A percentile compares a stretch with the other conserved stretches of the same genome.
phyloP scores from a whole-genome alignment of 2,888 invertebrate species.

The Lasioglossum zephyrum region DNA sequence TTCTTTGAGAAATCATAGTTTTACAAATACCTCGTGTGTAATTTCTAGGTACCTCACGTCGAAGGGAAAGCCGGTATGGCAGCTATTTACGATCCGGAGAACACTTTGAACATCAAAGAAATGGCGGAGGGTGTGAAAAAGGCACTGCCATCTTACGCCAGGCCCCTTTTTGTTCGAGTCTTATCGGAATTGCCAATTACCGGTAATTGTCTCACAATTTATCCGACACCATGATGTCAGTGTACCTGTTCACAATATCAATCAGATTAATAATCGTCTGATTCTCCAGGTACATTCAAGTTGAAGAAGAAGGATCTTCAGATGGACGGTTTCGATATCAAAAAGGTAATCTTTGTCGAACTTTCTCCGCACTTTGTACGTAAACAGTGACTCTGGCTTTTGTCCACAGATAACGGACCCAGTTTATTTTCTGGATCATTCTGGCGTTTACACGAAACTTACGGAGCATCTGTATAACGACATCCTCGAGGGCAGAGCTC shows the following conservation, averaged over 20 bases:
- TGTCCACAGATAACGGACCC: slow-evolving; percentile 87
- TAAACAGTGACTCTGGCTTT: background rate
- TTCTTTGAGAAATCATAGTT: background rate
- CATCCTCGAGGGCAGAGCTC: slow-evolving; percentile 82
- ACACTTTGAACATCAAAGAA: slow-evolving; percentile 86
- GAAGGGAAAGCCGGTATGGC: slow-evolving; percentile 98
- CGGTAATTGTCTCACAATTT: slow-evolving; percentile 81
- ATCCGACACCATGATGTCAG: background rate
- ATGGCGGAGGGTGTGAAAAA: slow-evolving; percentile 89
- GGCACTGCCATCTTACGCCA: slow-evolving; percentile 93
- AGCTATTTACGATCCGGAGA: slow-evolving; percentile 91
- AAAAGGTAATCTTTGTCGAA: slow-evolving; percentile 84
- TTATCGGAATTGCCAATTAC: slow-evolving; percentile 92
- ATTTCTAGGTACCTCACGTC: slow-evolving; percentile 88
- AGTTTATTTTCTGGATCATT: slow-evolving; percentile 89
- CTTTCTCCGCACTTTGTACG: background rate
- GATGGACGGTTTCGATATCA: slow-evolving; percentile 92
- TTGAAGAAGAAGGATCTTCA: slow-evolving; percentile 95
- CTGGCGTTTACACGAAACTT: slow-evolving; percentile 87
- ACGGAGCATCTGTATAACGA: slow-evolving; percentile 87
- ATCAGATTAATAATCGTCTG: background rate
- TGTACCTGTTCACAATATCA: background rate
- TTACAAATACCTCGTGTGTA: background rate
- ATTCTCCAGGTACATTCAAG: slow-evolving; percentile 92
- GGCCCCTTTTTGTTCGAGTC: slow-evolving; percentile 94